Conservation (phyloP, 2,888 invertebrate genomes). For the Automeris io region DNA sequence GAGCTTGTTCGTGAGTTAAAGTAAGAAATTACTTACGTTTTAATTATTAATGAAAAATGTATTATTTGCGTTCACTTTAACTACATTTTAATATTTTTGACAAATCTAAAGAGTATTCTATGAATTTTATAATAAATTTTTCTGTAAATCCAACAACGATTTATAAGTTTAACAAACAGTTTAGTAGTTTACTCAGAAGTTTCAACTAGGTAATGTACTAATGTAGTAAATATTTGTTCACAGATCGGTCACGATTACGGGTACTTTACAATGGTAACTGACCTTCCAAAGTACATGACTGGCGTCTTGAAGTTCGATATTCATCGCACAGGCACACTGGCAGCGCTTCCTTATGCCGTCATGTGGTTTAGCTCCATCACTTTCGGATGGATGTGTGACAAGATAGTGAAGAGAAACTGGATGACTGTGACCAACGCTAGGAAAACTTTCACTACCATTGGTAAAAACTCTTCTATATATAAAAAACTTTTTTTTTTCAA, state of each 20-base stretch:
- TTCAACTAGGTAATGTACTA: too few relatives aligned
- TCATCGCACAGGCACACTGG: conserved; percentile 78
- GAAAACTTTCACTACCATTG: conserved; percentile 82
- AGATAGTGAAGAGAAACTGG: conserved; percentile 77
- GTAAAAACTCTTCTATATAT: conserved; percentile 61
- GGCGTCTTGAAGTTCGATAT: conserved; percentile 82
- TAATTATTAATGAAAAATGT: too few relatives aligned
- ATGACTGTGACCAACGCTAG: conserved; percentile 77
- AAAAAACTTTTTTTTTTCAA: too few relatives aligned
- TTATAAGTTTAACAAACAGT: too few relatives aligned
- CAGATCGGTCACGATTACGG: conserved; percentile 83
- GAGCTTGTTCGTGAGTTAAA: too few relatives aligned
- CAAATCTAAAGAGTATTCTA: too few relatives aligned
- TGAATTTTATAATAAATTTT: too few relatives aligned
- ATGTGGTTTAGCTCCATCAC: conserved; percentile 81
- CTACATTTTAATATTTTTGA: too few relatives aligned
- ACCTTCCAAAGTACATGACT: conserved; percentile 83
- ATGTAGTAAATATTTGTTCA: conserved; percentile 7
- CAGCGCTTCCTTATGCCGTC: conserved; percentile 80
- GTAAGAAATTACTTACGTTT: too few relatives aligned
- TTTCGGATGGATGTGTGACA: conserved; percentile 83
- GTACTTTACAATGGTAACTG: conserved; percentile 83
- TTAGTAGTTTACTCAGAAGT: too few relatives aligned
- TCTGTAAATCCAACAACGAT: too few relatives aligned
- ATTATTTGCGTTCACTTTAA: too few relatives aligned